Evolutionary conservation across 2,113 vertebrate genomes (phyloP).

Genomic region (Chloroceryle aenea): DNA sequence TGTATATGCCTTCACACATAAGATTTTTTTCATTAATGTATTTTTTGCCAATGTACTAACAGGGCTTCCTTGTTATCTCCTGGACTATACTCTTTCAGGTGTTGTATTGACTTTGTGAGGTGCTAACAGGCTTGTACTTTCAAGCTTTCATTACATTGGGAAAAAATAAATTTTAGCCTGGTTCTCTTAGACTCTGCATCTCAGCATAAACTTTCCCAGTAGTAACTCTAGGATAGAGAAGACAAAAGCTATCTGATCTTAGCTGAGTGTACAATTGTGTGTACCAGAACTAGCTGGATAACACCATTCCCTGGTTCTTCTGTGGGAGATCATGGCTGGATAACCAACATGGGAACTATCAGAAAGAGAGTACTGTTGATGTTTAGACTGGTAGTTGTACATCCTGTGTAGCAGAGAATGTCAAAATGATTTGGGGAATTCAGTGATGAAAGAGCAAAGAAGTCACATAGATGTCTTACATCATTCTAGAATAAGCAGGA

Average conservation of each 20-base stretch:
- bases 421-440: background rate
- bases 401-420: background rate
- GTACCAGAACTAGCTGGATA: background rate
- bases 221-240: background rate
- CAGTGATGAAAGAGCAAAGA: background rate
- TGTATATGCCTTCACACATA: background rate
- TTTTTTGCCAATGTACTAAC: background rate
- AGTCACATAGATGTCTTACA: background rate
- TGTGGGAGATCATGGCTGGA: background rate
- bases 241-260: background rate
- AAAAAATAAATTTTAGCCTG: background rate
- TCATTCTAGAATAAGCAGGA: background rate
- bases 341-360: background rate
- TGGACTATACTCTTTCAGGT: background rate
- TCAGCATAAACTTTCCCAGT: background rate
- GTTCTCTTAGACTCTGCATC: background rate
- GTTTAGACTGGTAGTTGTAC: background rate
- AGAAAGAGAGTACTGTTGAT: background rate
- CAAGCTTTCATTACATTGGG: background rate
- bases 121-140: background rate
- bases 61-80: background rate
- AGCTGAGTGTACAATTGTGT: background rate
- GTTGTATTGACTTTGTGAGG: background rate
- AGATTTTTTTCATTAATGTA: background rate
- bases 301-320: background rate